phyloP scores from a whole-genome alignment of 2,888 invertebrate genomes.

The Leptopilina syphax region DNA sequence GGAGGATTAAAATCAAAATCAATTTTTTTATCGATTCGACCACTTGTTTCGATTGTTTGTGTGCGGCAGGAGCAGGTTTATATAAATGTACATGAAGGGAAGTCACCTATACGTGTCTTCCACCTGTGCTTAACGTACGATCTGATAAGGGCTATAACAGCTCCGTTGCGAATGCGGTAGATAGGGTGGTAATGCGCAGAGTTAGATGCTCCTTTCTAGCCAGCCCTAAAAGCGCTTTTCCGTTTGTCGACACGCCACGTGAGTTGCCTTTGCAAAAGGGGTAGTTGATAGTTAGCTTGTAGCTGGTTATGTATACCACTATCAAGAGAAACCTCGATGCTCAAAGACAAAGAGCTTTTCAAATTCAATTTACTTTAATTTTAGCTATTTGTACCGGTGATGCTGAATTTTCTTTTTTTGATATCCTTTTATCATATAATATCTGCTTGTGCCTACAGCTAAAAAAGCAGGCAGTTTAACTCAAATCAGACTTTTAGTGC shows the following conservation, averaged over 20 bases:
- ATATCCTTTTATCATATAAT: too few relatives aligned
- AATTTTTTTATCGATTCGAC: constrained; percentile 21
- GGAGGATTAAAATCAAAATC: background rate
- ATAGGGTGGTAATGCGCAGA: constrained; percentile 64
- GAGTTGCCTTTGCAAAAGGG: constrained; percentile 43
- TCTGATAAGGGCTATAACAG: constrained; percentile 68
- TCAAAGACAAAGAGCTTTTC: constrained; percentile 27
- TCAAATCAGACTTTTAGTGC: too few relatives aligned
- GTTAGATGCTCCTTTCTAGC: constrained; percentile 71
- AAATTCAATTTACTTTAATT: background rate
- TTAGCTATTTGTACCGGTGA: too few relatives aligned
- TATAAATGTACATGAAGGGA: constrained; percentile 20
- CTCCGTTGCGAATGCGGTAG: constrained; percentile 55
- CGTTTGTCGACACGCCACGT: constrained; percentile 60
- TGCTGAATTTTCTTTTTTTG: too few relatives aligned
- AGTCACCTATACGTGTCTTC: constrained; percentile 55
- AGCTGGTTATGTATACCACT: background rate
- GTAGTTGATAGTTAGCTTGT: background rate
- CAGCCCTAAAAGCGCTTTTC: constrained; percentile 66
- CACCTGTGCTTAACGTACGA: constrained; percentile 67
- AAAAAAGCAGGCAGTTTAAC: too few relatives aligned
- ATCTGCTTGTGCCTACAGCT: too few relatives aligned
- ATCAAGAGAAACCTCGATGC: background rate
- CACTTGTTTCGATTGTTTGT: constrained; percentile 28
- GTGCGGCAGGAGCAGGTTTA: background rate